Evolutionary conservation across 2,113 vertebrate species (phyloP).

Genomic region (Hippocampus mohnikei): DNA sequence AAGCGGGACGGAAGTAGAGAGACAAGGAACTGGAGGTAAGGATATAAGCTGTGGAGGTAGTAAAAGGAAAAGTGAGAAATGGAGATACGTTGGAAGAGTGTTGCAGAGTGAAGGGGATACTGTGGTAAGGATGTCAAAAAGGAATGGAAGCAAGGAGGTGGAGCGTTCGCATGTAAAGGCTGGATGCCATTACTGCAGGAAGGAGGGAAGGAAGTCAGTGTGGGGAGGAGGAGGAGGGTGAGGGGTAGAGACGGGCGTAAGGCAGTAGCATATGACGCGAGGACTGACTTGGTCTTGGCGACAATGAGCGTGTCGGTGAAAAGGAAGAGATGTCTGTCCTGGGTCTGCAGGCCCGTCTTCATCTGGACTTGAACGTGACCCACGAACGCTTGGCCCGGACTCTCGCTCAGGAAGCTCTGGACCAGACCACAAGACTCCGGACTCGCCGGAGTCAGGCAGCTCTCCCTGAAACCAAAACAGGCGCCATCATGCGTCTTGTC

Average conservation of each 20-base stretch:
- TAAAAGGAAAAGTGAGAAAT: too few relatives aligned
- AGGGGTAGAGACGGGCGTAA: not conserved
- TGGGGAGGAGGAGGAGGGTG: too few relatives aligned
- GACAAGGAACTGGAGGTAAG: not conserved
- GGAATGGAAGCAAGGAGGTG: too few relatives aligned
- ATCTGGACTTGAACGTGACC: conserved; percentile 82
- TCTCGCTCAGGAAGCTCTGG: conserved; percentile 76
- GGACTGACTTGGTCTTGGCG: conserved; percentile 90
- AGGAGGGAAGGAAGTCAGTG: too few relatives aligned
- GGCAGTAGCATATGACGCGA: not conserved
- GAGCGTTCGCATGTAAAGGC: too few relatives aligned
- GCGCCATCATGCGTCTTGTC: not conserved
- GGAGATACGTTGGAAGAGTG: too few relatives aligned
- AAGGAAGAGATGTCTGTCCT: conserved; percentile 90
- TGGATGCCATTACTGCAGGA: too few relatives aligned
- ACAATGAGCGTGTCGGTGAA: conserved; percentile 88
- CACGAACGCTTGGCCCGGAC: conserved; percentile 77
- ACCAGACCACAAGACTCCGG: conserved; percentile 84
- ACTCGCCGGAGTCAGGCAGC: conserved; percentile 77
- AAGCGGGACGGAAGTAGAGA: too few relatives aligned
- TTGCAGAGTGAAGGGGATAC: too few relatives aligned
- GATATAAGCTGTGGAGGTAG: not conserved
- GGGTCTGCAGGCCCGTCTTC: conserved; percentile 87
- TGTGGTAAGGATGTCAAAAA: too few relatives aligned
- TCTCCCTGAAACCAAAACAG: conserved; percentile 73